Conservation (phyloP, 2,797 vertebrate species). For the Vireo griseus region DNA sequence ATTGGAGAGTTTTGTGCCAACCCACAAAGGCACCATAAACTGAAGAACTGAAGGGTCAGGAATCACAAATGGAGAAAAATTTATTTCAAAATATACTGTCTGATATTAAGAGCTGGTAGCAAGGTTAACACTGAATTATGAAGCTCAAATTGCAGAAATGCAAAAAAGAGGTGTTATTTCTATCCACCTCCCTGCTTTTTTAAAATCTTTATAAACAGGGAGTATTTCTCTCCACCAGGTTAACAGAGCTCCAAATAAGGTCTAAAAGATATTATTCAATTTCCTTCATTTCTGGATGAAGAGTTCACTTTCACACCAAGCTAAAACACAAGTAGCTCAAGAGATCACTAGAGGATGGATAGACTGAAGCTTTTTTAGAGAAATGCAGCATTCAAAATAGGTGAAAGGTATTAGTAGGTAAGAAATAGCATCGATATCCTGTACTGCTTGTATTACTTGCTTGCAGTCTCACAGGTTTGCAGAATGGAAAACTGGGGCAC, state of each 20-base stretch:
- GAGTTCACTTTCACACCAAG: neutral
- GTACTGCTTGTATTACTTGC: neutral
- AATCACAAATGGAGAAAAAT: neutral
- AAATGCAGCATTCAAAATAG: neutral
- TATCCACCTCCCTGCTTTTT: rapidly evolving
- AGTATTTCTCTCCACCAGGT: neutral
- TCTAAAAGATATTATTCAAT: neutral
- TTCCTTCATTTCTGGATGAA: neutral
- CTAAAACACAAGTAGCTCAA: neutral
- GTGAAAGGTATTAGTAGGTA: neutral
- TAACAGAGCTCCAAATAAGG: neutral
- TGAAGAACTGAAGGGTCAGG: neutral
- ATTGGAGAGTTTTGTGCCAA: neutral
- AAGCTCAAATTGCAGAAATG: neutral
- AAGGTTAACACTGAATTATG: neutral
- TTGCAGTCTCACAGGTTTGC: neutral
- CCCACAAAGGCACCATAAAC: neutral
- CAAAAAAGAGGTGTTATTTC: neutral
- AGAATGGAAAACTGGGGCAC: neutral
- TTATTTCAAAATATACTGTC: neutral
- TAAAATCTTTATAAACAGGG: neutral
- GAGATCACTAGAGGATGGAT: neutral
- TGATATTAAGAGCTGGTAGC: neutral
- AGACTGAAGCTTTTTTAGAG: neutral
- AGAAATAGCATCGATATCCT: neutral